These are phyloP conservation scores for Tetranychus piercei DNA, from an alignment of 2,888 invertebrate species.

Conservation along the genomic window DNA sequence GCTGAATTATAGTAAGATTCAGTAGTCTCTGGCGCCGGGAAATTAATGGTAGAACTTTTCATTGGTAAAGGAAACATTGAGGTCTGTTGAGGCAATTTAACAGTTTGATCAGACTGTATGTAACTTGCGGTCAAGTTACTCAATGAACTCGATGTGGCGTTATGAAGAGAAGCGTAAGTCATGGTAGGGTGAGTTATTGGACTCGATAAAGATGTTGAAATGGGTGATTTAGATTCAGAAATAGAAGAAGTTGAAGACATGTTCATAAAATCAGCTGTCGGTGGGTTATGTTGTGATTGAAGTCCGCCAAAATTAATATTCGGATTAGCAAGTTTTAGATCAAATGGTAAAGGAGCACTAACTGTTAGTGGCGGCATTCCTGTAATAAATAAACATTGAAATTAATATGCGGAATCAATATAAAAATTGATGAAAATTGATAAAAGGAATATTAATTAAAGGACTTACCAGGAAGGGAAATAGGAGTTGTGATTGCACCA, in stretches of 20 bases:
- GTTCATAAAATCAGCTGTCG: background rate
- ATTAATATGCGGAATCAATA: background rate
- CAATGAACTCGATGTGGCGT: background rate
- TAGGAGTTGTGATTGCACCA: conserved; percentile 9
- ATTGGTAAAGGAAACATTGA: background rate
- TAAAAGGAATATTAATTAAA: background rate
- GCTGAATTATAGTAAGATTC: background rate
- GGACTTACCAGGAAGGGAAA: conserved; percentile 4
- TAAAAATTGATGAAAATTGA: background rate
- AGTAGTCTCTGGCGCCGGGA: background rate
- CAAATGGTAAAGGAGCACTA: conserved; percentile 45
- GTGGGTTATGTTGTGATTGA: background rate
- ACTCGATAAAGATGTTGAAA: background rate
- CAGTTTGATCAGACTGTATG: background rate
- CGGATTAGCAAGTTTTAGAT: background rate
- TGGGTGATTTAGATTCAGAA: background rate
- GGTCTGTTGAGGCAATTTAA: background rate
- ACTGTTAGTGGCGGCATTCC: conserved; percentile 64
- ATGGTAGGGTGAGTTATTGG: background rate
- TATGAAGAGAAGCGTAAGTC: background rate
- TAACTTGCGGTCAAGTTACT: background rate
- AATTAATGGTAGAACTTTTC: background rate
- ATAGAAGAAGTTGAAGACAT: background rate
- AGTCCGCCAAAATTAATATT: background rate
- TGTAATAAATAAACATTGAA: conserved; percentile 32